phyloP scores from a whole-genome alignment of 2,797 vertebrate species.

The Lithobates sylvaticus region DNA sequence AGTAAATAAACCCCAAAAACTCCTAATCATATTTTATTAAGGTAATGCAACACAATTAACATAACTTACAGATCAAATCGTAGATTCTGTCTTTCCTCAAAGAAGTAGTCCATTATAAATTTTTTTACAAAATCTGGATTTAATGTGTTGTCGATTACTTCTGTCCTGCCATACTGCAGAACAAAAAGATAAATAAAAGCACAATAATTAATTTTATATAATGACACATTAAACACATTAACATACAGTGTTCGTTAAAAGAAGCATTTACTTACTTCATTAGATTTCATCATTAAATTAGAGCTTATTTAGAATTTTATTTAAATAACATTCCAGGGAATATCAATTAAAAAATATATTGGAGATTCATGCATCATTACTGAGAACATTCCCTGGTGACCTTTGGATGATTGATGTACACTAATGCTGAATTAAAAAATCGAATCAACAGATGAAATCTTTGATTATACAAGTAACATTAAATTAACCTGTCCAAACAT shows the following conservation, averaged over 20 bases:
- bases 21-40: too few relatives aligned
- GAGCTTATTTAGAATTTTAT: too few relatives aligned
- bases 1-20: too few relatives aligned
- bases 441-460: slow-evolving; percentile 34
- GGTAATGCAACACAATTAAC: background rate
- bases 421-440: slow-evolving; percentile 10
- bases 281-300: too few relatives aligned
- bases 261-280: too few relatives aligned
- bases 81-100: slow-evolving; percentile 96
- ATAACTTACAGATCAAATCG: slow-evolving; percentile 96
- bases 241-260: too few relatives aligned
- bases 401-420: background rate
- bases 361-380: background rate
- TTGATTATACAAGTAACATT: slow-evolving; percentile 15
- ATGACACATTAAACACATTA: background rate
- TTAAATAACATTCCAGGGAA: too few relatives aligned
- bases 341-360: background rate
- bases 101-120: slow-evolving; percentile 99
- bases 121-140: slow-evolving; percentile 98
- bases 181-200: slow-evolving; percentile 42
- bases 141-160: slow-evolving; percentile 97
- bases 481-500: background rate
- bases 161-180: slow-evolving; percentile 93
- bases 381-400: background rate
- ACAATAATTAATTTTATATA: background rate